Percentiles rank a stretch among this genome's conserved stretches.
Evolutionary conservation across 2,797 vertebrate genomes (phyloP).

Genomic region (Alfaro cultratus): DNA sequence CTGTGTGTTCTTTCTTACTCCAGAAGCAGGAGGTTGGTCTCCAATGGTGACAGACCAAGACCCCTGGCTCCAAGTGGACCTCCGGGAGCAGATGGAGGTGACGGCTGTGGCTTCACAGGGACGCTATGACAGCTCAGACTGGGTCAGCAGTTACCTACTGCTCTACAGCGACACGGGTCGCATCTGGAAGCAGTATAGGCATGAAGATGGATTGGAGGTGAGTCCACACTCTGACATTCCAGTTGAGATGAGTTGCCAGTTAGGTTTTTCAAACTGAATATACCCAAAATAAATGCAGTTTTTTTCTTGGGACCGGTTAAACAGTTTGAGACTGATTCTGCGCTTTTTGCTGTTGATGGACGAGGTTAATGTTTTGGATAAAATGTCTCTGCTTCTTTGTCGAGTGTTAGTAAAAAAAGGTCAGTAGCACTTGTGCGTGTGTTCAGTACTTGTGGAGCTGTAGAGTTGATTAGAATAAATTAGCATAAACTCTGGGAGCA

Average conservation of each 20-base stretch:
- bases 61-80: conserved; percentile 96
- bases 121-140: conserved; percentile 91
- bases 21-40: conserved; percentile 95
- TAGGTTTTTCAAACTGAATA: not conserved
- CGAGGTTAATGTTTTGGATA: conserved; percentile 1
- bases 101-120: conserved; percentile 93
- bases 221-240: conserved; percentile 53
- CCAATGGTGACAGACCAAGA: conserved; percentile 85
- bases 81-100: conserved; percentile 91
- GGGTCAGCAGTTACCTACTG: conserved; percentile 90
- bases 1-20: conserved; percentile 8
- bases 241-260: not conserved
- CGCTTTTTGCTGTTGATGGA: conserved; percentile 1
- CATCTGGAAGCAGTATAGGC: conserved; percentile 91
- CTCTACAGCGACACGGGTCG: conserved; percentile 94
- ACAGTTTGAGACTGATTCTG: not conserved
- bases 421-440: not conserved
- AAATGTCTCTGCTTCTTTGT: conserved; percentile 1
- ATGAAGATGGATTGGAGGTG: conserved; percentile 91
- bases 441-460: conserved; percentile 3
- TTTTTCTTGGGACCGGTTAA: not conserved
- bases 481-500: conserved; percentile 21
- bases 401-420: conserved; percentile 4
- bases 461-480: conserved; percentile 27
- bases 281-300: not conserved